Percentiles rank a stretch among this genome's conserved stretches.
Evolutionary conservation across 2,888 invertebrate genomes (phyloP).

Genomic region (Alitta virens): DNA sequence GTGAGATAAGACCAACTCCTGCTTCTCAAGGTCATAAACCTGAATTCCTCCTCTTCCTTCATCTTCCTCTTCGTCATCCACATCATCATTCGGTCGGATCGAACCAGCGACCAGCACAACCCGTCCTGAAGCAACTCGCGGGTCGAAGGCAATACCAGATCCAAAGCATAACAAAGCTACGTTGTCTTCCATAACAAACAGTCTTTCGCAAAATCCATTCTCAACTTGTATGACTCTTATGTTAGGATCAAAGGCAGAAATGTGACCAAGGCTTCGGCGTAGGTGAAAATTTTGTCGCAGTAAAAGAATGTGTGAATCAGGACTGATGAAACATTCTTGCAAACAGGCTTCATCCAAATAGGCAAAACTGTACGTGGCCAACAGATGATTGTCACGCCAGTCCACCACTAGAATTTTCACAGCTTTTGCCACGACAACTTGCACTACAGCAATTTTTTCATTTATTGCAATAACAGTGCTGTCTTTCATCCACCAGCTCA

Average conservation of each 20-base stretch:
- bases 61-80: background rate
- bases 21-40: background rate
- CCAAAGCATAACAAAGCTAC: background rate
- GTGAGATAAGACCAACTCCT: background rate
- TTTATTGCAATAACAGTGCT: background rate
- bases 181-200: background rate
- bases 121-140: background rate
- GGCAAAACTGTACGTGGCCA: background rate
- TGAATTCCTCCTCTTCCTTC: background rate
- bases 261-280: background rate
- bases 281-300: background rate
- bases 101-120: background rate
- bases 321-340: background rate
- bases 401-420: background rate
- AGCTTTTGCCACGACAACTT: background rate
- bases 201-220: background rate
- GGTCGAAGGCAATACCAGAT: background rate
- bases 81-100: no score
- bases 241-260: background rate
- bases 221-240: background rate
- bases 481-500: background rate
- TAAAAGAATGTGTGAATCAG: background rate
- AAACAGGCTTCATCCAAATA: background rate
- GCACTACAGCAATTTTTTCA: background rate
- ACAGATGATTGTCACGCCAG: background rate